These are phyloP conservation scores for Chymomyza fuscimana DNA, from an alignment of 2,888 invertebrate species.

Conservation along the genomic window DNA sequence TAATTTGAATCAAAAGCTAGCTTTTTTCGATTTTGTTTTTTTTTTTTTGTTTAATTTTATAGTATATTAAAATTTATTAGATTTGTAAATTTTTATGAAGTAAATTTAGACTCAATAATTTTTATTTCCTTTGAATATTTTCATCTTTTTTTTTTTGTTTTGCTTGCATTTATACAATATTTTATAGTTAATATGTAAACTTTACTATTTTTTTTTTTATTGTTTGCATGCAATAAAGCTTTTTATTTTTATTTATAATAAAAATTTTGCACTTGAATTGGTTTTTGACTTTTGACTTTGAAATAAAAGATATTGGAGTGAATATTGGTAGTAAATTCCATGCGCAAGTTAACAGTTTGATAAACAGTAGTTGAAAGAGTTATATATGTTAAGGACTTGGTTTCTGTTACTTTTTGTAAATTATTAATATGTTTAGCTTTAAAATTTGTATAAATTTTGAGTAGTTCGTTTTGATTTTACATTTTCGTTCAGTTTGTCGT, in stretches of 20 bases:
- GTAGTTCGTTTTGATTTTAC: slow-evolving; percentile 40
- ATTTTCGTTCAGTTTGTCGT: slow-evolving; percentile 14
- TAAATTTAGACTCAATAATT: slow-evolving; percentile 23
- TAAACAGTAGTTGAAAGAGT: slow-evolving; percentile 20
- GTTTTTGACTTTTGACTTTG: slow-evolving; percentile 22
- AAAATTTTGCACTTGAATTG: slow-evolving; percentile 46
- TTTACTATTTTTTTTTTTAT: slow-evolving; percentile 30
- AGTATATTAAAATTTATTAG: slow-evolving; percentile 24
- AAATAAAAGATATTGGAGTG: slow-evolving; percentile 5
- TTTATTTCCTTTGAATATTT: neutral
- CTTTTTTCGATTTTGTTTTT: slow-evolving; percentile 13
- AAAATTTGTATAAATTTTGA: slow-evolving; percentile 51
- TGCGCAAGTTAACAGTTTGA: slow-evolving; percentile 32
- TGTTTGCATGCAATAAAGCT: slow-evolving; percentile 35
- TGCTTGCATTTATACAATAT: slow-evolving; percentile 26
- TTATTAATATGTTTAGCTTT: slow-evolving; percentile 23
- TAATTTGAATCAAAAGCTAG: slow-evolving; percentile 1
- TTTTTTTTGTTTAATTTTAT: slow-evolving; percentile 18
- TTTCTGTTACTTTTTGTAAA: slow-evolving; percentile 25
- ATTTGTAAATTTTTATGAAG: slow-evolving; percentile 22
- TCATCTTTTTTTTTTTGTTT: slow-evolving; percentile 17
- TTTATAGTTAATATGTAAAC: slow-evolving; percentile 11
- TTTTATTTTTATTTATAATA: slow-evolving; percentile 33
- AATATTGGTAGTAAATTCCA: slow-evolving; percentile 30
- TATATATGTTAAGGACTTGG: slow-evolving; percentile 19